A percentile compares a stretch with the other conserved stretches of the same genome.
Evolutionary conservation across 2,888 invertebrate species (phyloP).

Genomic region (Ctenicera cuprea): DNA sequence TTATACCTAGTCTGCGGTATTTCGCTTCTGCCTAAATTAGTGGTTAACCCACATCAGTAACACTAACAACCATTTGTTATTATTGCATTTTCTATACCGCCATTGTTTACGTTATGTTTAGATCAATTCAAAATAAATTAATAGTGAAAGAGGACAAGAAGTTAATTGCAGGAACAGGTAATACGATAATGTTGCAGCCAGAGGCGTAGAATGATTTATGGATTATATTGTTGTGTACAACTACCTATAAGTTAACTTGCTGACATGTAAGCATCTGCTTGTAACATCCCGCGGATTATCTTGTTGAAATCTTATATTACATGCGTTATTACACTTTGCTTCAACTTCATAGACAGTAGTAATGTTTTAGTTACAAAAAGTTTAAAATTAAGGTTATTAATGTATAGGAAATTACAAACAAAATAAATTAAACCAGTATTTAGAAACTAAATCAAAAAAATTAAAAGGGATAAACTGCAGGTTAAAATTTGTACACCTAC

Average conservation of each 20-base stretch:
- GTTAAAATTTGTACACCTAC: too few species aligned
- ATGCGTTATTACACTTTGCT: too few species aligned
- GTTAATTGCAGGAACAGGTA: conserved; percentile 17
- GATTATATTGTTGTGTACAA: neutral
- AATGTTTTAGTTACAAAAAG: too few species aligned
- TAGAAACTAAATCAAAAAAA: too few species aligned
- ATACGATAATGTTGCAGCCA: conserved; percentile 4
- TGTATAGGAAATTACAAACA: too few species aligned
- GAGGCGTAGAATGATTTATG: conserved; percentile 18
- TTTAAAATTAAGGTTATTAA: too few species aligned
- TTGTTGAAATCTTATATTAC: neutral
- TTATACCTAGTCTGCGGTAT: conserved; percentile 8
- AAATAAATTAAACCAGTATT: too few species aligned
- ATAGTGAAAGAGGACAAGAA: neutral
- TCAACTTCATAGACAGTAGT: too few species aligned
- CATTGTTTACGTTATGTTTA: conserved; percentile 13
- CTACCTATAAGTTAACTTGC: neutral
- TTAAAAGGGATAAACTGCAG: too few species aligned
- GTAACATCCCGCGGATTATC: neutral
- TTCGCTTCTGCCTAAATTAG: conserved; percentile 11
- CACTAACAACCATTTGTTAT: conserved; percentile 17
- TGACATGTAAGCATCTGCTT: too few species aligned
- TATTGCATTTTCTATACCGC: neutral
- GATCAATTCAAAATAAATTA: conserved; percentile 3
- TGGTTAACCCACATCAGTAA: conserved; percentile 12